phyloP scores from a whole-genome alignment of 2,888 invertebrate species.

The Scaptomyza polygonia region DNA sequence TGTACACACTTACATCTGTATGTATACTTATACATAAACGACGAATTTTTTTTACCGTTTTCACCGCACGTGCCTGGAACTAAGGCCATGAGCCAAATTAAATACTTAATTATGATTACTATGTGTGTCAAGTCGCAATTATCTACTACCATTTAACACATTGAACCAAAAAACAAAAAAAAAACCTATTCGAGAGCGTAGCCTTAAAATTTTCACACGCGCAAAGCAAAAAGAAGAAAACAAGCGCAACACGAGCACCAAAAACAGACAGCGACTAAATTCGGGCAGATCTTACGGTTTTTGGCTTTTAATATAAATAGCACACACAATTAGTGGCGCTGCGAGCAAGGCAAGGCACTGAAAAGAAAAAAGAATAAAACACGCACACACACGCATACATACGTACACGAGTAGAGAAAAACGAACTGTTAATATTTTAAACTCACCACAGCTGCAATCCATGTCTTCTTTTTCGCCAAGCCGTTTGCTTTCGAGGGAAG shows the following conservation, averaged over 20 bases:
- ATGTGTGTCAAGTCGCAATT: constrained; percentile 73
- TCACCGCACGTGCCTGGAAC: constrained; percentile 56
- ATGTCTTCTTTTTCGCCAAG: not conserved
- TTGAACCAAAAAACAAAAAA: constrained; percentile 31
- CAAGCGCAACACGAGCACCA: constrained; percentile 22
- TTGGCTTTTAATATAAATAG: constrained; percentile 67
- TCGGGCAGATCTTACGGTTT: constrained; percentile 57
- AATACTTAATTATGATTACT: constrained; percentile 69
- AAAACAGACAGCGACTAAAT: constrained; percentile 45
- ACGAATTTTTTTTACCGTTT: constrained; percentile 37
- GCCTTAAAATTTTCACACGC: constrained; percentile 76
- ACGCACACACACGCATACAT: not conserved
- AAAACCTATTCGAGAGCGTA: constrained; percentile 45
- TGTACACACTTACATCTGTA: constrained; percentile 18
- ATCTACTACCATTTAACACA: constrained; percentile 66
- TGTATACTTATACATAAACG: constrained; percentile 19
- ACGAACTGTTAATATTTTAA: constrained; percentile 64
- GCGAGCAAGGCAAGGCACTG: constrained; percentile 40
- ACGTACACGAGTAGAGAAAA: constrained; percentile 16
- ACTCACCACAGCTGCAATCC: constrained; percentile 60
- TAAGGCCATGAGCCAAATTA: constrained; percentile 57
- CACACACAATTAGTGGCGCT: constrained; percentile 72
- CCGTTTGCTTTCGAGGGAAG: constrained; percentile 39
- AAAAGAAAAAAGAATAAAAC: constrained; percentile 12
- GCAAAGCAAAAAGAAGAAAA: constrained; percentile 33